These are phyloP conservation scores for Ceyx melanurus DNA, from an alignment of 2,113 vertebrate genomes.

Conservation along the genomic window DNA sequence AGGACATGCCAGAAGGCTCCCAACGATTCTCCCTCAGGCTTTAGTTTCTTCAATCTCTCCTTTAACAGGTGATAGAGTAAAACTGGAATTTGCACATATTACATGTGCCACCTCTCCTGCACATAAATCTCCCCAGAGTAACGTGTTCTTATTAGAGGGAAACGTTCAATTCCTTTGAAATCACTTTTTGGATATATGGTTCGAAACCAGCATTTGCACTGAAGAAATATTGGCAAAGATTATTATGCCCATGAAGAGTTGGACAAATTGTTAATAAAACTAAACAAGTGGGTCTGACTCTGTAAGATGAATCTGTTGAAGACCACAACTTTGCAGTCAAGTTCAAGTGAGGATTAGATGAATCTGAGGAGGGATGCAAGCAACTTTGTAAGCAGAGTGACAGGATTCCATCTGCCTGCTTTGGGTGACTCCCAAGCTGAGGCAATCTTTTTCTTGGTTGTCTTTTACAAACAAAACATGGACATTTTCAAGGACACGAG, in stretches of 20 bases:
- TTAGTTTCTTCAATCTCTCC: background rate
- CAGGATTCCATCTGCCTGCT: background rate
- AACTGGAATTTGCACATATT: background rate
- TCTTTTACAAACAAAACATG: background rate
- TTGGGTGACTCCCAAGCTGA: slow-evolving; percentile 1
- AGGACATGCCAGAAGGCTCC: background rate
- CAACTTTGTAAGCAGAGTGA: background rate
- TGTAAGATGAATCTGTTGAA: background rate
- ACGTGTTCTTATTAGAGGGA: background rate
- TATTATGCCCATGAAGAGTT: background rate
- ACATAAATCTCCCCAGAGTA: background rate
- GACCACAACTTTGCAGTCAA: background rate
- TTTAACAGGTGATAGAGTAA: background rate
- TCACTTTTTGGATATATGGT: background rate
- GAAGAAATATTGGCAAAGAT: background rate
- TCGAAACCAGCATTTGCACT: background rate
- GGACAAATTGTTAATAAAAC: background rate
- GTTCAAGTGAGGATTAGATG: background rate
- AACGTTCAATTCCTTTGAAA: background rate
- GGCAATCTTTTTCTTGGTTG: background rate
- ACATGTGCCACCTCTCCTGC: background rate
- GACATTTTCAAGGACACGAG: background rate
- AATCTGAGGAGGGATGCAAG: background rate
- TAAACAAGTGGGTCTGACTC: background rate
- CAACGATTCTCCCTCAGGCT: background rate